Conservation (phyloP, 2,888 invertebrate species). For the Bruchidius siliquastri region DNA sequence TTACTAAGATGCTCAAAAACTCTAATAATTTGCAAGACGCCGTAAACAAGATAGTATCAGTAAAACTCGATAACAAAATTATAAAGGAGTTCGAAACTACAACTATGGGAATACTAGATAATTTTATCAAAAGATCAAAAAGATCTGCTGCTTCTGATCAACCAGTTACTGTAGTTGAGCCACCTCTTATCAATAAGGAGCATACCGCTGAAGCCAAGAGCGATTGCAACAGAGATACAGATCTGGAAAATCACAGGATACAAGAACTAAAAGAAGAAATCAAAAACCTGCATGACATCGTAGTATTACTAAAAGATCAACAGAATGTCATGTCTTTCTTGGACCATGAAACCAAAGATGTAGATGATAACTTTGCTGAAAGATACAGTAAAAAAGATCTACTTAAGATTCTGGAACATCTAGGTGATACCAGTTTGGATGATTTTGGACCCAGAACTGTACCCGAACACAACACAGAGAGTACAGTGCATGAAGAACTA, state of each 20-base stretch:
- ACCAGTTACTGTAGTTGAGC: neutral
- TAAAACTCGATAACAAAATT: neutral
- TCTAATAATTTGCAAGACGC: neutral
- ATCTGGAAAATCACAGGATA: constrained; percentile 23
- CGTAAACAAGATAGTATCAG: neutral
- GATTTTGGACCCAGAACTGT: constrained; percentile 4
- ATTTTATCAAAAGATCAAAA: neutral
- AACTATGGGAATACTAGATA: neutral
- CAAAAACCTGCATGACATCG: constrained; percentile 35
- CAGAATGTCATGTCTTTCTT: constrained; percentile 33
- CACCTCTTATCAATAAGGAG: neutral
- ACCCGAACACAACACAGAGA: constrained; percentile 7
- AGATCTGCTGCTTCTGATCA: neutral
- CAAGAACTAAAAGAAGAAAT: constrained; percentile 36
- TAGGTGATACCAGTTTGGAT: constrained; percentile 8
- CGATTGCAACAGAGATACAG: neutral
- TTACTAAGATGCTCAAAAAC: neutral
- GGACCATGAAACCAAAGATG: constrained; percentile 16
- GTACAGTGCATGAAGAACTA: constrained; percentile 19
- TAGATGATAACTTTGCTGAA: constrained; percentile 12
- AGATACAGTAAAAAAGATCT: constrained; percentile 14
- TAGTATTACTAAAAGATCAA: constrained; percentile 38
- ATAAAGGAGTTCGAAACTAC: neutral
- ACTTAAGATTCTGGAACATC: constrained; percentile 17
- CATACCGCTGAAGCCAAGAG: neutral